phyloP scores from a whole-genome alignment of 2,113 vertebrate species.

The Istiophorus platypterus region DNA sequence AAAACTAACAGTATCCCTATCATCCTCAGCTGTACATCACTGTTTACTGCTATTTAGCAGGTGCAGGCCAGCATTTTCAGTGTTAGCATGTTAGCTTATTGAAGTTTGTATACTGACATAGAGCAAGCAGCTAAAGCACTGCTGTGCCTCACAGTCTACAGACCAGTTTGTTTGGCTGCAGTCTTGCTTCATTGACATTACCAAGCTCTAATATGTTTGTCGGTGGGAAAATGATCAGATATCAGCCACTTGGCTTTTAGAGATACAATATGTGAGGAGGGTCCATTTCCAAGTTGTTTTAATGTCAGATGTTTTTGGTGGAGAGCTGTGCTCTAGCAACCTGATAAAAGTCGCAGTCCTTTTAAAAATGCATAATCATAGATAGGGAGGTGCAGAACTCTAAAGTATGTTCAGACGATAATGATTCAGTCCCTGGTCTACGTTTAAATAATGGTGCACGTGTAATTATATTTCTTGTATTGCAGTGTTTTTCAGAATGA shows the following conservation, averaged over 20 bases:
- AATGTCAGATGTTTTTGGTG: neutral
- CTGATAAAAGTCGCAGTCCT: neutral
- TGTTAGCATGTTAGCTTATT: neutral
- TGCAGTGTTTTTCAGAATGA: conserved; percentile 1
- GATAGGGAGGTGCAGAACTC: neutral
- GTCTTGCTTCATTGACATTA: too few relatives aligned
- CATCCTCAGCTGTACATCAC: neutral
- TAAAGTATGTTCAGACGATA: neutral
- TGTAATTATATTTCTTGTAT: neutral
- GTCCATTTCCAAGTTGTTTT: neutral
- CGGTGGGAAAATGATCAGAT: neutral
- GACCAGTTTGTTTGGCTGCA: too few relatives aligned
- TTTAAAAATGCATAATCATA: neutral
- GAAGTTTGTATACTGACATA: neutral
- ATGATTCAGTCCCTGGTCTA: neutral
- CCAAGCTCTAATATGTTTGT: too few relatives aligned
- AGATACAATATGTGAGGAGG: neutral
- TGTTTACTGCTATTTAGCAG: neutral
- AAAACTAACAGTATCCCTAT: neutral
- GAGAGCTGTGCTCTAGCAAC: neutral
- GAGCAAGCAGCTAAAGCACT: neutral
- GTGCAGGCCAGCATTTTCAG: neutral
- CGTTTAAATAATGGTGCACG: neutral
- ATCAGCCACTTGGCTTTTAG: neutral
- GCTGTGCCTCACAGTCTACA: too few relatives aligned